Conservation (phyloP, 2,888 invertebrate genomes). For the Pandemis heparana region DNA sequence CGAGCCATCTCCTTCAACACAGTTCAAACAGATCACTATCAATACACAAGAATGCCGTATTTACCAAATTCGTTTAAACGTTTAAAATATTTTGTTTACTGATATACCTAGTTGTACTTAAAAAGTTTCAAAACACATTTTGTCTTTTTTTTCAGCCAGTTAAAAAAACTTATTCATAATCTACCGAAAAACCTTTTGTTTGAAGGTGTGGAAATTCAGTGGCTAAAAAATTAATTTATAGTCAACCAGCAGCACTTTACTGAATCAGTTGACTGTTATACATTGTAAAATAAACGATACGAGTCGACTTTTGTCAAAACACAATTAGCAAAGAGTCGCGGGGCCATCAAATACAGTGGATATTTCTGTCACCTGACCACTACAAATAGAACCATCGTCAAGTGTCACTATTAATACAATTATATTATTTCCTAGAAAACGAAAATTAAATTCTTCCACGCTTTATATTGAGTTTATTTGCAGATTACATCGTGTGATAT, state of each 20-base stretch:
- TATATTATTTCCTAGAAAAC: conserved; percentile 55
- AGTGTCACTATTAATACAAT: conserved; percentile 50
- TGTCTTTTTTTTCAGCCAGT: neutral
- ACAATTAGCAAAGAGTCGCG: conserved; percentile 22
- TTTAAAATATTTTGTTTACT: conserved; percentile 7
- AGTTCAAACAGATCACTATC: conserved; percentile 19
- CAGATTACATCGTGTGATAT: conserved; percentile 49
- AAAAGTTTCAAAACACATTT: no score
- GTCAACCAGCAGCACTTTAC: neutral
- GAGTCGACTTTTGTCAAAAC: conserved; percentile 8
- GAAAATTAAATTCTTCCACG: conserved; percentile 51
- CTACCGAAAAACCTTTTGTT: neutral
- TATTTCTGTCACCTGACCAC: conserved; percentile 42
- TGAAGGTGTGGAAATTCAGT: neutral
- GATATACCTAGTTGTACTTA: no score
- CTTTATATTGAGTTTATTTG: conserved; percentile 44
- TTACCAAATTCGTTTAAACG: neutral
- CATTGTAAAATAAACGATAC: neutral
- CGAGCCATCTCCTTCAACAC: conserved; percentile 5
- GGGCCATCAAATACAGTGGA: conserved; percentile 13
- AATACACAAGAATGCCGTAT: conserved; percentile 11
- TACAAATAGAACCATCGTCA: conserved; percentile 43
- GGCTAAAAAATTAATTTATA: neutral
- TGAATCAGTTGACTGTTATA: neutral
- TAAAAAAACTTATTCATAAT: neutral